Evolutionary conservation across 1,140 invertebrate genomes (phyloP).

Genomic region (Zophobas atratus): DNA sequence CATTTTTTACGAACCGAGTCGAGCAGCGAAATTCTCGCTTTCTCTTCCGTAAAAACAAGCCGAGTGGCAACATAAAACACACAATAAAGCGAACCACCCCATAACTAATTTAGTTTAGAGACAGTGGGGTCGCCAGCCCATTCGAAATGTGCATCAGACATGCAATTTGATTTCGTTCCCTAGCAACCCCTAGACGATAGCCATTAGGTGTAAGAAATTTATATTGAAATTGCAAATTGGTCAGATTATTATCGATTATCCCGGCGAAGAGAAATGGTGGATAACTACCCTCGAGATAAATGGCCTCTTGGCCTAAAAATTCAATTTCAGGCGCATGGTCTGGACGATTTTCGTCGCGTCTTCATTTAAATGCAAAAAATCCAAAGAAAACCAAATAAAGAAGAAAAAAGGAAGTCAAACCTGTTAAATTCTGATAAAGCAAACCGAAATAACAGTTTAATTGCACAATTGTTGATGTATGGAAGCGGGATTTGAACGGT

Average conservation of each 20-base stretch:
- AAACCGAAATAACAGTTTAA: too few relatives aligned
- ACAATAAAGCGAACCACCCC: constrained; percentile 37
- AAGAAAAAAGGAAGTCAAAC: too few relatives aligned
- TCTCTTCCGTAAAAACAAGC: constrained; percentile 18
- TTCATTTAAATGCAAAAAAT: too few relatives aligned
- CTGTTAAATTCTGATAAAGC: too few relatives aligned
- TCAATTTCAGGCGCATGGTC: too few relatives aligned
- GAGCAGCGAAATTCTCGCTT: not conserved
- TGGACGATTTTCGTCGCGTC: too few relatives aligned
- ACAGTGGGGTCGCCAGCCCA: constrained; percentile 13
- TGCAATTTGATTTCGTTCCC: constrained; percentile 38
- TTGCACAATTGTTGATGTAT: too few relatives aligned
- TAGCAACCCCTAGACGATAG: constrained; percentile 37
- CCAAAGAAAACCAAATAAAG: too few relatives aligned
- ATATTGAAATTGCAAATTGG: constrained; percentile 43
- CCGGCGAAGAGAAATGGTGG: not conserved
- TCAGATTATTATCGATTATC: constrained; percentile 26
- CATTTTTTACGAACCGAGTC: constrained; percentile 21
- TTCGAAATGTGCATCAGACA: constrained; percentile 33
- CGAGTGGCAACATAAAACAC: constrained; percentile 35
- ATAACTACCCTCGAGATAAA: too few relatives aligned
- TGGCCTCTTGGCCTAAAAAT: too few relatives aligned
- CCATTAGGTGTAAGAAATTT: constrained; percentile 41
- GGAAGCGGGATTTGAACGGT: too few relatives aligned
- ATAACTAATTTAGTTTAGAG: constrained; percentile 37